A percentile compares a stretch with the other conserved stretches of the same genome.
Conservation (phyloP, 2,113 vertebrate species). For the Calidris pugnax region DNA sequence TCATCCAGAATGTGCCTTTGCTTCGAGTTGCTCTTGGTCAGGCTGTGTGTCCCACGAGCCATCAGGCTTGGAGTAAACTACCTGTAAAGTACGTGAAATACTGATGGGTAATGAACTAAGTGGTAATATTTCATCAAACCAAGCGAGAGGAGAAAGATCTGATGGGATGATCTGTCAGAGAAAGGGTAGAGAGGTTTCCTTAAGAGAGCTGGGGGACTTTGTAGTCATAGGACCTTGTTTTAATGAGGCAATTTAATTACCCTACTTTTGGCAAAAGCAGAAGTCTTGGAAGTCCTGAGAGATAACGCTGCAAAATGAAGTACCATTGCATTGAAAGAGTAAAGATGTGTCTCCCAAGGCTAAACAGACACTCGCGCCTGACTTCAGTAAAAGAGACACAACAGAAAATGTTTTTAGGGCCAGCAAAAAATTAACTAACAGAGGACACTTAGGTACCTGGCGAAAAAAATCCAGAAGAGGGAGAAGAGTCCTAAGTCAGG, state of each 20-base stretch:
- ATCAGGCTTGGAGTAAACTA: accelerated
- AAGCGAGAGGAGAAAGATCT: background rate
- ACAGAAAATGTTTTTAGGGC: background rate
- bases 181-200: background rate
- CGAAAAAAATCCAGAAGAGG: background rate
- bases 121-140: background rate
- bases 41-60: background rate
- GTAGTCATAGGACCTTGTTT: background rate
- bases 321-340: background rate
- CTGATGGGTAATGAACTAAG: background rate
- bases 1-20: background rate
- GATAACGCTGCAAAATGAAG: accelerated
- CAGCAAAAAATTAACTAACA: background rate
- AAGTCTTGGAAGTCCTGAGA: background rate
- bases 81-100: background rate
- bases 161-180: background rate
- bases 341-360: background rate
- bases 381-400: background rate
- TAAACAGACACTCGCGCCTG: background rate
- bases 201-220: background rate
- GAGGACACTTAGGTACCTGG: background rate
- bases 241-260: background rate
- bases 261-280: background rate
- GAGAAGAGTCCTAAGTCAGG: background rate
- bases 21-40: background rate